Evolutionary conservation across 2,113 vertebrate genomes (phyloP), one percentile per base, ranked within the genome.

Genomic region (Protomyctophum bolini): DNA sequence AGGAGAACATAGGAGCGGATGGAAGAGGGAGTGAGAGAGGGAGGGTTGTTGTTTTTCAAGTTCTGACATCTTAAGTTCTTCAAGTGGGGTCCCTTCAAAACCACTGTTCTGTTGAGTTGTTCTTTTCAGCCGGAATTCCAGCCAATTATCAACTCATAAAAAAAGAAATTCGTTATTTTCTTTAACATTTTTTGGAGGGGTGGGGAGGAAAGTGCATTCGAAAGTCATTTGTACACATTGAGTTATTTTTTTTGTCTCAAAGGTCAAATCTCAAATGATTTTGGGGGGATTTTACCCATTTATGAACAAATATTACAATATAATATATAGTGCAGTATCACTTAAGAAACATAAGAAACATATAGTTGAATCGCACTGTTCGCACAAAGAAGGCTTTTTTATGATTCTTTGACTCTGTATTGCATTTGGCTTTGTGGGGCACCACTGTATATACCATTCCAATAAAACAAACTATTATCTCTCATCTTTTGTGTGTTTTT

Each of bases 41-140:
- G 55, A 29, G 45, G 8, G n/a, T n/a, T 41, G 54, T 46, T 84
- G 66, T 83, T 88, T 84, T 87, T 83, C 65, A 72, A 74, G 59
- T 63, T 73, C 71, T 72, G 65, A 75, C 75, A 78, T 81, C 81
- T 81, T 29, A 58, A 21, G 61, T 69, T 61, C 48, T 72, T 84
- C 55, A 75, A 84, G 77, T 72, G 76, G 74, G 10, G 64, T 69
- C 52, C 10, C 64, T 47, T 71, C 33, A 56, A 10, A 59, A 28
- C 48, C 4, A 4, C 49, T 56, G 63, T n/a, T 73, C 58, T 59
- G 55, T 29, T 46, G 77, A 72, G 69, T 33, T 55, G 15, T 50
- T 63, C 52, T 66, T 65, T 49, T 6, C 58, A 54, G 29, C 0
- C 21, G 47, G 58, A 58, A 72, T 72, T 55, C 59, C 57, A 71